Conservation (phyloP, 64 coral and sea anemone species). For the Dendronephthya gigantea region DNA sequence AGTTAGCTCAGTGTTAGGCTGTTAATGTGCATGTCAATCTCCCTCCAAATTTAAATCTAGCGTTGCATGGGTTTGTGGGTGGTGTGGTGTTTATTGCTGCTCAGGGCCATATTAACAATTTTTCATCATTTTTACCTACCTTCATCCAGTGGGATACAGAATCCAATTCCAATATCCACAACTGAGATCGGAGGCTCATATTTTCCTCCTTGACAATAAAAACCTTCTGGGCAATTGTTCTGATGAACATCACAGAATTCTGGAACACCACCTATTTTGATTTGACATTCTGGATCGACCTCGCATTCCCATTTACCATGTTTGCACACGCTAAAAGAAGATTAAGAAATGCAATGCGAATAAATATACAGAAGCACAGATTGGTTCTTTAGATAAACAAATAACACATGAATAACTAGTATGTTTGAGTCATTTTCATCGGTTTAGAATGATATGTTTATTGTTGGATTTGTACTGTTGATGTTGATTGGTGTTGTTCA, state of each 20-base stretch:
- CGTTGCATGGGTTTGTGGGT: too few relatives aligned
- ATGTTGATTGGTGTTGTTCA: too few relatives aligned
- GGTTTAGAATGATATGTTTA: too few relatives aligned
- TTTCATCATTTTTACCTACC: neutral
- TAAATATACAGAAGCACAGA: neutral
- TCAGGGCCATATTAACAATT: too few relatives aligned
- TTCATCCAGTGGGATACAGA: neutral
- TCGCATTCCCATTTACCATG: conserved; percentile 15
- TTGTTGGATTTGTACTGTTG: too few relatives aligned
- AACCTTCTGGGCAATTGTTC: neutral
- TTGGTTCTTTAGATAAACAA: neutral
- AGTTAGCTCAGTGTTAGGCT: too few relatives aligned
- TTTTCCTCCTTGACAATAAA: neutral
- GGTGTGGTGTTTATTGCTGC: too few relatives aligned
- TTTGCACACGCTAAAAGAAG: neutral
- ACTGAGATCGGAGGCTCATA: neutral
- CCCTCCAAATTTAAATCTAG: too few relatives aligned
- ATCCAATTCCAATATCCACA: neutral
- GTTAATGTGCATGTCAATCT: too few relatives aligned
- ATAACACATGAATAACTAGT: too few relatives aligned
- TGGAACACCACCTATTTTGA: neutral
- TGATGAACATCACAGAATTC: neutral
- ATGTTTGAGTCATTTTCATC: too few relatives aligned
- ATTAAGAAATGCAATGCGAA: neutral
- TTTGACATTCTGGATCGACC: neutral